phyloP scores from a whole-genome alignment of 2,797 vertebrate species.

The Dermochelys coriacea region DNA sequence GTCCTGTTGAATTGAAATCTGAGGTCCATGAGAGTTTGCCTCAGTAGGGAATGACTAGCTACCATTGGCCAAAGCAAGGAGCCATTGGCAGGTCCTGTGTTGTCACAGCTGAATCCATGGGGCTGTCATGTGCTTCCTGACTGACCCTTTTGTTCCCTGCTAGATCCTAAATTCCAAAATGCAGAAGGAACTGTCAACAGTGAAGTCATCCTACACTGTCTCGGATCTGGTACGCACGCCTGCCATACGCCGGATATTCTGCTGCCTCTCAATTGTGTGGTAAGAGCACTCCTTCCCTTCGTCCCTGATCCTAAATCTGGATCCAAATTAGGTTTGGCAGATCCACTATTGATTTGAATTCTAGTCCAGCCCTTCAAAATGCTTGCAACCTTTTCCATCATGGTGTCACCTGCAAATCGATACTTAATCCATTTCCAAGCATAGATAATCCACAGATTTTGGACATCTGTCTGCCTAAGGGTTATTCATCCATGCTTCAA shows the following conservation, averaged over 20 bases:
- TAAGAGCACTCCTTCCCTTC: slow-evolving; percentile 43
- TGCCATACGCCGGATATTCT: slow-evolving; percentile 84
- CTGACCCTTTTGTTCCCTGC: not conserved
- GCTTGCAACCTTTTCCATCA: too few species aligned
- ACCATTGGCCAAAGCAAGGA: not conserved
- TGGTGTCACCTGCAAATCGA: too few species aligned
- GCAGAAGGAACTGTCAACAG: slow-evolving; percentile 85
- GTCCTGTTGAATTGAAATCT: not conserved
- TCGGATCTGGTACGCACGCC: slow-evolving; percentile 88
- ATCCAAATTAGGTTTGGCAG: not conserved
- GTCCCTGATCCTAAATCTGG: not conserved
- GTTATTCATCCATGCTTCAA: not conserved
- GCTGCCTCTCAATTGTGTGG: slow-evolving; percentile 86
- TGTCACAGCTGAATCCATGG: not conserved
- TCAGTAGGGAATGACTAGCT: not conserved
- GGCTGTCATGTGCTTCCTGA: not conserved
- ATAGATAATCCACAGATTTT: not conserved
- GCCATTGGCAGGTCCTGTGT: not conserved
- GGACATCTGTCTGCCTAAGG: not conserved
- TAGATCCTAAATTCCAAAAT: slow-evolving; percentile 85
- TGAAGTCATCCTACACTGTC: slow-evolving; percentile 76
- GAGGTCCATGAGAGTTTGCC: not conserved
- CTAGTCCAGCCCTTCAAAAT: too few species aligned
- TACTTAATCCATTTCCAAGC: not conserved
- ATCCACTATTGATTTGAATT: not conserved